Base-by-base conservation (phyloP, 1,140 invertebrate species). In the Lethrus apterus region DNA sequence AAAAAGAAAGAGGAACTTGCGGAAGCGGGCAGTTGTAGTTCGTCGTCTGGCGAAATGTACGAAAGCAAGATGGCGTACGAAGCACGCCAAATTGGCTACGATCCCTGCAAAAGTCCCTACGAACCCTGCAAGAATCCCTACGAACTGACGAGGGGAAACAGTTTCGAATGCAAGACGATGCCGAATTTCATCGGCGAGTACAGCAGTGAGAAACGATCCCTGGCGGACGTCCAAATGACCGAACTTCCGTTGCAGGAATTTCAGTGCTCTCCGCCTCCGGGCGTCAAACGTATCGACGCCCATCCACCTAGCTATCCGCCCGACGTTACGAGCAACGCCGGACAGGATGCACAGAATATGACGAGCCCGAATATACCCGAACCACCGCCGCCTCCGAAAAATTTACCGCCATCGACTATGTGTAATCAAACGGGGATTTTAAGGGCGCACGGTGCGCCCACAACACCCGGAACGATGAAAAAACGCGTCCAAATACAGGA, bases 401-500 rank as follows among this genome's bases (percentile, higher is more conserved):
- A 67, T 2, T 71, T 69, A 2, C 71, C 76, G 0, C 68, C 74
- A 0, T 66, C 59, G 45, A 58, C 32, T n/a, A 35, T 30, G 1
- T 55, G 65, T 10, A 59, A 68, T 48, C 76, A 70, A 52, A 70
- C 69, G 2, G 80, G 80, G 0, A 83, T 83, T 14, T 62, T 83
- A 3, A 60, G 80, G 18, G 73, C 80, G 50, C 71, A 76, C 1
- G 60, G 62, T 9, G 59, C 65, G 11, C 65, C 64, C 7, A 63
- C 64, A 2, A 77, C 75, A 2, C 76, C 78, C 0, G 81, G 79
- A 26, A 78, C 81, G 36, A 79, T 83, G 68, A 89, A 89, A 66
- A 89, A 89, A 68, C 77, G 86, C 56, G 86, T 89, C 50, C 86
- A 89, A 69, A 89, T 89, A 66, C 85, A 88, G 67, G 85, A 89